Base-by-base conservation (phyloP, 1,140 invertebrate genomes). In the Uloborus diversus region DNA sequence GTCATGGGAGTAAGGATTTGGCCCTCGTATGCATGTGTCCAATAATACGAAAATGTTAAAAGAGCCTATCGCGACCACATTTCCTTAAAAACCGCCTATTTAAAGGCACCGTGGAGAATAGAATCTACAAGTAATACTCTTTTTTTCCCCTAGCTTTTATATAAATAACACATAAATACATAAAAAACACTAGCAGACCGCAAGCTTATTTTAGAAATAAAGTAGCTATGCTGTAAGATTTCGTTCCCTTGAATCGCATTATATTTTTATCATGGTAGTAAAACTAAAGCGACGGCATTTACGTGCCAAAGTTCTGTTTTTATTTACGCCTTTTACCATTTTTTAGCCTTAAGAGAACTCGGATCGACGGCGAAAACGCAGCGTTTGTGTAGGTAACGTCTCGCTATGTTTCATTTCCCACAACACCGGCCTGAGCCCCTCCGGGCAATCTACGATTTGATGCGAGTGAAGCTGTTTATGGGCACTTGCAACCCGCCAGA, bases 81-180 rank as follows among this genome's bases (percentile, higher is more conserved):
- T 30, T 13, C 14, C 65, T 30, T 20, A 17, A 32, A 42, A 68
- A 28, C 35, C 49, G 9, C 42, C 66, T 27, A 30, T 59, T 30
- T 14, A 59, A 56, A 23, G 35, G 47, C 25, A 35, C 49, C 51
- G 28, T 17, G n/a, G 32, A 32, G 66, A 69, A 69, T 69, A 69
- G 30, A 32, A 33, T 69, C 42, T 69, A 69, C 66, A 69, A 56
- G 66, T 69, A 69, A 69, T 56, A 49, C 64, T 69, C 66, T 66
- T 69, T 56, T 57, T 28, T 56, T n/a, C 17, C 37, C 9, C 37
- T 9, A n/a, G n/a, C n/a, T n/a, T n/a, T n/a, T n/a, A n/a, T n/a
- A n/a, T n/a, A n/a, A n/a, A n/a, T n/a, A n/a, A n/a, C n/a, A n/a
- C n/a, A 13, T 42, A 42, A 13, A 42, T 13, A 42, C 0, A 17